Base-by-base conservation (phyloP, 2,797 vertebrate species). In the Brotogeris chrysoptera region DNA sequence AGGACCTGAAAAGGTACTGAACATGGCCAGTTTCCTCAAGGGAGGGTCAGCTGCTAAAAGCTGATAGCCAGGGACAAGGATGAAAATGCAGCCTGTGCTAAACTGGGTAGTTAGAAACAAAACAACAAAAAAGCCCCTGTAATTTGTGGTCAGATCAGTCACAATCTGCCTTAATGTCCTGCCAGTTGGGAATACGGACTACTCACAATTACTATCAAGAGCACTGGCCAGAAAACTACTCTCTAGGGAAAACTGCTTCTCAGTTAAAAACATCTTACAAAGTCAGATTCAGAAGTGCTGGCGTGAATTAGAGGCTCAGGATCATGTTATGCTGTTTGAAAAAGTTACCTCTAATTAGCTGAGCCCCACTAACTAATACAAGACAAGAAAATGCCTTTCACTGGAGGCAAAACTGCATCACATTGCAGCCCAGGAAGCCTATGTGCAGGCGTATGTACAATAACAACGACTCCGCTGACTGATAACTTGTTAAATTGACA, bases 401-500 rank as follows among this genome's bases (percentile, higher is more conserved):
- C 64, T 46, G 53, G 44, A 88, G 70, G 60, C 7, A 1, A 90
- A 93, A 32, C 24, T 76, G 77, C 65, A 49, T 19, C 72, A 49
- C 1, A 0, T 0, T 28, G 39, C 69, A 93, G 77, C 61, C 53
- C 85, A 39, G 65, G 65, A 79, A 92, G 77, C 60, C 88, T 86
- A 32, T 1, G 3, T 73, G 73, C 53, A 12, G 1, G 39, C 16
- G 8, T 28, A 28, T 1, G 14, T 66, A 86, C 86, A 72, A 80
- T 61, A 30, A 79, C 39, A 63, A 72, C 1, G 1, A 70, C 71
- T 93, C 92, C 0, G 3, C 68, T 88, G 92, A 88, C 86, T 94
- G 92, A 84, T 94, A 81, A 90, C 90, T 92, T 86, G 86, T 95
- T 95, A 95, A 96, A 95, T 66, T 92, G 92, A 92, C 88, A 88